These are phyloP conservation scores for Hydropsyche betteni DNA, from an alignment of 2,888 invertebrate genomes.

Conservation along the genomic window DNA sequence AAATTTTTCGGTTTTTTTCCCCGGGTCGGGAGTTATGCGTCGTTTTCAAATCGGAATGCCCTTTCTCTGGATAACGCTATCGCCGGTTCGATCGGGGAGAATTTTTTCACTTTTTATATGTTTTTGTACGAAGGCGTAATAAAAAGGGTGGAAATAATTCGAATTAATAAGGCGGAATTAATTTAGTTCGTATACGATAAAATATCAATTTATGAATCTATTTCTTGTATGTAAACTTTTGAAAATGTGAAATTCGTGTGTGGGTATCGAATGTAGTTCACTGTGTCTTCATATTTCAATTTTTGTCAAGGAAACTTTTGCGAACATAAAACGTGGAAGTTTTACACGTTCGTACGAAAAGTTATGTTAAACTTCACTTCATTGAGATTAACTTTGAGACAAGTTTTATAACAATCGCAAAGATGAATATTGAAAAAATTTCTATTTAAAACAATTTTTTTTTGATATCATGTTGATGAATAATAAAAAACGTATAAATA, in stretches of 20 bases:
- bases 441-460: too few species aligned
- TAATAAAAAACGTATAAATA: too few species aligned
- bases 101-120: constrained; percentile 23
- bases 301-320: not conserved
- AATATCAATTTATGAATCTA: not conserved
- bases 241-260: not conserved
- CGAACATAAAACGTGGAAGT: too few species aligned
- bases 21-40: constrained; percentile 13
- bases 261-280: not conserved
- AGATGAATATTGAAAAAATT: too few species aligned
- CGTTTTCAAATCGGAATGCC: constrained; percentile 12
- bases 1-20: not conserved
- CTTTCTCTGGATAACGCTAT: constrained; percentile 2
- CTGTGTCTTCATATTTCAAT: constrained; percentile 1
- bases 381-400: too few species aligned
- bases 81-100: not conserved
- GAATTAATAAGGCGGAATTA: constrained; percentile 11
- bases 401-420: too few species aligned
- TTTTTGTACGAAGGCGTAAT: not conserved
- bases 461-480: too few species aligned
- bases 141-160: not conserved
- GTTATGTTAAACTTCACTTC: too few species aligned
- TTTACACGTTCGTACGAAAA: too few species aligned
- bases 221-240: not conserved
- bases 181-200: not conserved